Evolutionary conservation across 2,888 invertebrate genomes (phyloP).

Genomic region (Cheilosia urbana): DNA sequence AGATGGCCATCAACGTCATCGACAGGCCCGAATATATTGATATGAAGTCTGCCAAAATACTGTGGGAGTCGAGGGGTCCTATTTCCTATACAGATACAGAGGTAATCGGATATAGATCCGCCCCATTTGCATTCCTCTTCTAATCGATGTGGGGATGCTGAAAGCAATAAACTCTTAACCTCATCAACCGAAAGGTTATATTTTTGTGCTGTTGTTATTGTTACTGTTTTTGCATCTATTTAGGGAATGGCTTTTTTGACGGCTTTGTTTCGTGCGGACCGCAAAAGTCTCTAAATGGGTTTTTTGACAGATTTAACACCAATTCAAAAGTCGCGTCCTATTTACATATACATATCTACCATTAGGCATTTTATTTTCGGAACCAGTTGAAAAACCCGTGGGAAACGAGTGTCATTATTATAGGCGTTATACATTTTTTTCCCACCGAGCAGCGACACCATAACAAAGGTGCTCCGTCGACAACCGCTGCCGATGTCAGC

Average conservation of each 20-base stretch:
- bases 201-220: neutral
- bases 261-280: no score
- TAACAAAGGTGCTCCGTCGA: no score
- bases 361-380: no score
- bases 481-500: no score
- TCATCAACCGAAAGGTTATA: conserved; percentile 1
- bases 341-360: no score
- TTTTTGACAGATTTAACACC: no score
- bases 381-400: no score
- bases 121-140: conserved; percentile 17
- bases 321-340: no score
- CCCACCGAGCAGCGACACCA: no score
- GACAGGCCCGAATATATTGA: conserved; percentile 37
- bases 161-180: neutral
- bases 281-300: no score
- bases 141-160: neutral
- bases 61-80: neutral
- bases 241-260: neutral
- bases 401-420: no score
- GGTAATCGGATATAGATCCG: conserved; percentile 30
- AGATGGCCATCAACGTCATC: conserved; percentile 56
- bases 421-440: no score
- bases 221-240: neutral
- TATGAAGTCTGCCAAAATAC: conserved; percentile 26
- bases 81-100: conserved; percentile 30